A percentile compares a stretch with the other conserved stretches of the same genome.
These are phyloP conservation scores for Echinops telfairi DNA, from an alignment of 2,113 vertebrate genomes.

Conservation along the genomic window DNA sequence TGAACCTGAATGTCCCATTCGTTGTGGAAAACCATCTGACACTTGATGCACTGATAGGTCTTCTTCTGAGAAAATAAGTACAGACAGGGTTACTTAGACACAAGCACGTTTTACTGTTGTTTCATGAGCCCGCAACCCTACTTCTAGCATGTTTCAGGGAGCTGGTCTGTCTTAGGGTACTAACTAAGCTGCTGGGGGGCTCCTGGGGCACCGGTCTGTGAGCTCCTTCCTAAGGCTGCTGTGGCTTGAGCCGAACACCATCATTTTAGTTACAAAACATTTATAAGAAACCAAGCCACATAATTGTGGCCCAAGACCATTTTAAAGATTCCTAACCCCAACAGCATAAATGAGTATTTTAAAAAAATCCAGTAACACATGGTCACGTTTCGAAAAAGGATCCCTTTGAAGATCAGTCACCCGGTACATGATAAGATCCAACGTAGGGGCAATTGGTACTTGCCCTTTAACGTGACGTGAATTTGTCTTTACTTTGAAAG, in stretches of 20 bases:
- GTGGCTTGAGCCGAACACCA: neutral
- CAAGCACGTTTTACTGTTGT: constrained; percentile 51
- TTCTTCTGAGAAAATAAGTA: constrained; percentile 94
- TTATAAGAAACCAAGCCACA: constrained; percentile 15
- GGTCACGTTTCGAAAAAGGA: neutral
- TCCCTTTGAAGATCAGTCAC: neutral
- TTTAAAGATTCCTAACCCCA: constrained; percentile 8
- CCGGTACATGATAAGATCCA: neutral
- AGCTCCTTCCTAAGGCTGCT: neutral
- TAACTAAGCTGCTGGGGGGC: neutral
- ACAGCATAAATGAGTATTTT: constrained; percentile 14
- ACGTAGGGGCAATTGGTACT: neutral
- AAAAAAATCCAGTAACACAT: neutral
- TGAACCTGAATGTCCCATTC: constrained; percentile 99
- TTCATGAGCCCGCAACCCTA: constrained; percentile 5
- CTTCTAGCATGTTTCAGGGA: neutral
- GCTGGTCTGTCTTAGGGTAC: neutral
- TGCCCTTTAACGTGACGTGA: too few relatives aligned
- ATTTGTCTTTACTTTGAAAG: neutral
- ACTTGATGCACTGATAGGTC: constrained; percentile 99
- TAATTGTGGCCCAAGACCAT: neutral
- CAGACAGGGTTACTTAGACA: constrained; percentile 84
- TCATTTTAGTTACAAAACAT: neutral
- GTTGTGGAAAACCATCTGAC: constrained; percentile 99
- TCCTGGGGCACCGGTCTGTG: neutral